Evolutionary conservation across 2,113 vertebrate genomes (phyloP).

Genomic region (Cephalopholis sonnerati): DNA sequence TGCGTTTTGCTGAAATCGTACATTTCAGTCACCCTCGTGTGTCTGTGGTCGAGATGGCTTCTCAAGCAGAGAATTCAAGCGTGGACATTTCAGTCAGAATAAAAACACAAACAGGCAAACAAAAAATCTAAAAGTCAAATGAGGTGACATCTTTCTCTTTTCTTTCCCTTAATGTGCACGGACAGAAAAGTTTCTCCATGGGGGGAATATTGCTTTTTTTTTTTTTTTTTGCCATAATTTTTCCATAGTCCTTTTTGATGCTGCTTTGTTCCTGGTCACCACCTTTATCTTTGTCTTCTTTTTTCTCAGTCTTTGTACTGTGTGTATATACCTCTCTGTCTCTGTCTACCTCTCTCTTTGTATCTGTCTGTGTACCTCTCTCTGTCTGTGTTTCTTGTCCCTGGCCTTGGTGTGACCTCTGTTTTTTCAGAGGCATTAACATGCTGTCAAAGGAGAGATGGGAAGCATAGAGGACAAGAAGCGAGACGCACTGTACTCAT

Average conservation of each 20-base stretch:
- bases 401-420: neutral
- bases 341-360: too few relatives aligned
- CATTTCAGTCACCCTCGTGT: neutral
- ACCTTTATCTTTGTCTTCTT: neutral
- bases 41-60: neutral
- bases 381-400: neutral
- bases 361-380: neutral
- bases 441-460: slow-evolving; percentile 9
- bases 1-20: neutral
- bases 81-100: neutral
- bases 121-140: neutral
- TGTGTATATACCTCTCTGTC: neutral
- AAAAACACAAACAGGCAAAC: neutral
- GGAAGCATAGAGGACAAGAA: slow-evolving; percentile 10
- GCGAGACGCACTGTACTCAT: neutral
- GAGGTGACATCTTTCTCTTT: neutral
- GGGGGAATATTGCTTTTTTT: neutral
- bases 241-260: slow-evolving; percentile 2
- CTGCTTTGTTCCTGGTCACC: neutral
- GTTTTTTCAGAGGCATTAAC: neutral
- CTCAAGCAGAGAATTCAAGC: neutral
- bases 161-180: neutral
- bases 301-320: neutral
- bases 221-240: neutral
- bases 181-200: neutral